phyloP scores from a whole-genome alignment of 2,797 vertebrate species.

The Siniperca obscura region DNA sequence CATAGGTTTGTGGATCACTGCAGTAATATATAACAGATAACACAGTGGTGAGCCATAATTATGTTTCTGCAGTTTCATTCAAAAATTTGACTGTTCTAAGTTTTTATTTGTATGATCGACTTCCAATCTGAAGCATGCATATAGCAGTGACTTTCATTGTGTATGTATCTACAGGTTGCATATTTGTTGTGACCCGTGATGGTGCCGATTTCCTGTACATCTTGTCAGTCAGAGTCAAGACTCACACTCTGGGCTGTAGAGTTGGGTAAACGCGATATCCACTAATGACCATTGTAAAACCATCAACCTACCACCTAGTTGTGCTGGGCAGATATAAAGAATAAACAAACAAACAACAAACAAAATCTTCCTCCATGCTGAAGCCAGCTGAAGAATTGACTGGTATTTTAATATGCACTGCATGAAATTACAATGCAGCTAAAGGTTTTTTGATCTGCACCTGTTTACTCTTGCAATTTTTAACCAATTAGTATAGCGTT shows the following conservation, averaged over 20 bases:
- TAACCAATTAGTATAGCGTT: background rate
- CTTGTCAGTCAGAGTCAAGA: background rate
- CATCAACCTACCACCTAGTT: slow-evolving; percentile 13
- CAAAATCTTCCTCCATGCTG: slow-evolving; percentile 12
- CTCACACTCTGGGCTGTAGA: background rate
- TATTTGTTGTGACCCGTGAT: background rate
- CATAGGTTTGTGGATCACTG: slow-evolving; percentile 8
- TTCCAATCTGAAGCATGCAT: background rate
- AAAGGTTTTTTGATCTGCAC: background rate
- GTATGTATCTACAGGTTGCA: background rate
- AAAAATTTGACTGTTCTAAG: background rate
- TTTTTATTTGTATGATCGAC: background rate
- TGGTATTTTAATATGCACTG: slow-evolving; percentile 9
- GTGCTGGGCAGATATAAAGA: slow-evolving; percentile 20
- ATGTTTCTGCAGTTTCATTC: background rate
- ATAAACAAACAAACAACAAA: slow-evolving; percentile 8
- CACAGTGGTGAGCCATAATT: background rate
- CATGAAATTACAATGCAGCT: background rate
- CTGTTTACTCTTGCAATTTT: background rate
- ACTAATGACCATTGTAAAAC: slow-evolving; percentile 22
- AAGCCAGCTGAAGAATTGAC: slow-evolving; percentile 14
- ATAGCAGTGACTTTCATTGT: background rate
- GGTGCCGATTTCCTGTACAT: background rate
- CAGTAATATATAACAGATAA: slow-evolving; percentile 17
- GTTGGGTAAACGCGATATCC: background rate